These are phyloP conservation scores for Scaptomyza hsui DNA, from an alignment of 1,140 invertebrate species.

Conservation along the genomic window DNA sequence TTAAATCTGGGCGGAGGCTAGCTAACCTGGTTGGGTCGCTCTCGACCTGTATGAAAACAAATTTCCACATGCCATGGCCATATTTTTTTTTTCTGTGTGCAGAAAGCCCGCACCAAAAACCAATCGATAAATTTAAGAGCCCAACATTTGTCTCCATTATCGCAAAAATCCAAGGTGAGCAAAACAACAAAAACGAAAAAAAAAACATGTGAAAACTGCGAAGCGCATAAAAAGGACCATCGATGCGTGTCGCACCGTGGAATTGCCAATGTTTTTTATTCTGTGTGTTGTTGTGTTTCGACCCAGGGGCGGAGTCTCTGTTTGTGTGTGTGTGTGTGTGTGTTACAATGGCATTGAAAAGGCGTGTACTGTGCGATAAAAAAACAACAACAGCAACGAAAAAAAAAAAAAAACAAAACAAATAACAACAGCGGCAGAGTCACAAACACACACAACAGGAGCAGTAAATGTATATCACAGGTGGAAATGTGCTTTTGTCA, in stretches of 20 bases:
- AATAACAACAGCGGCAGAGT: slow-evolving; percentile 24
- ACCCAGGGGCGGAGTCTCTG: neutral
- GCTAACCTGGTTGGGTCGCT: neutral
- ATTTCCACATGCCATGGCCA: slow-evolving; percentile 55
- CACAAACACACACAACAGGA: slow-evolving; percentile 12
- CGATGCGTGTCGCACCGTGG: slow-evolving; percentile 64
- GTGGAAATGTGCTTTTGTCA: slow-evolving; percentile 80
- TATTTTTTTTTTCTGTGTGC: slow-evolving; percentile 61
- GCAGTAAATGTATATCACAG: slow-evolving; percentile 73
- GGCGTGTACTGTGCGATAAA: slow-evolving; percentile 52
- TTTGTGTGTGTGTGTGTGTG: neutral
- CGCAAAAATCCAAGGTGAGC: slow-evolving; percentile 76
- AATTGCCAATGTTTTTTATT: slow-evolving; percentile 40
- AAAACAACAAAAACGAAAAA: slow-evolving; percentile 52
- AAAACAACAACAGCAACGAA: slow-evolving; percentile 51
- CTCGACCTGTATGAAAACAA: slow-evolving; percentile 57
- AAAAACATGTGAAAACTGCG: slow-evolving; percentile 61
- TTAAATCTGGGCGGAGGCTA: slow-evolving; percentile 17
- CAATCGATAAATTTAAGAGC: slow-evolving; percentile 82
- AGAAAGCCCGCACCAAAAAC: slow-evolving; percentile 24
- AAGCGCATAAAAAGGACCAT: slow-evolving; percentile 74
- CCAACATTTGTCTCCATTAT: slow-evolving; percentile 81
- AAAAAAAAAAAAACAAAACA: slow-evolving; percentile 39
- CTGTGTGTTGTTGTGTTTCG: neutral
- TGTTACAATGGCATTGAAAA: slow-evolving; percentile 60